Evolutionary conservation across 2,888 invertebrate species (phyloP).

Genomic region (Formica aserva): DNA sequence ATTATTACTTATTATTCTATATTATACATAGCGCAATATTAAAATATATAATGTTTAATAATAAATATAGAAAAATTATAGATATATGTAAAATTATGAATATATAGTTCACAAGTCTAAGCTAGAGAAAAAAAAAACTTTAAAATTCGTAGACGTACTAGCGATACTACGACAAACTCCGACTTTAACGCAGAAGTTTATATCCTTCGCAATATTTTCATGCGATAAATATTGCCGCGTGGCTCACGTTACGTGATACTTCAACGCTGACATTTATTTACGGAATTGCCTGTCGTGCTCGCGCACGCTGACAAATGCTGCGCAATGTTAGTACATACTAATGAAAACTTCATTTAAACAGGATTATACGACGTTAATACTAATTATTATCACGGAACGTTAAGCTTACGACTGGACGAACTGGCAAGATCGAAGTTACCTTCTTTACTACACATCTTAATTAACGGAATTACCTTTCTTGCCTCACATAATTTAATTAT

Average conservation of each 20-base stretch:
- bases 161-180: not conserved
- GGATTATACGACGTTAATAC: slow-evolving; percentile 44
- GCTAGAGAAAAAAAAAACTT: slow-evolving; percentile 15
- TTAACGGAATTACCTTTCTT: slow-evolving; percentile 14
- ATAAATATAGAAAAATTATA: not conserved
- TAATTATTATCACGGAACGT: slow-evolving; percentile 25
- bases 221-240: slow-evolving; percentile 54
- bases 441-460: slow-evolving; percentile 29
- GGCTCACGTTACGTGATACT: slow-evolving; percentile 44
- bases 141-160: not conserved
- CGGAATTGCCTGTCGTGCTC: slow-evolving; percentile 50
- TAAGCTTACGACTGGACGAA: slow-evolving; percentile 15
- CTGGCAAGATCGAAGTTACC: slow-evolving; percentile 14
- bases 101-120: not conserved
- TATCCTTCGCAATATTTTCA: slow-evolving; percentile 49
- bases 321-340: slow-evolving; percentile 43
- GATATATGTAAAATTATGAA: not conserved
- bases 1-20: too few relatives aligned
- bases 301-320: slow-evolving; percentile 37
- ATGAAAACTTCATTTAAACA: slow-evolving; percentile 51
- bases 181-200: slow-evolving; percentile 46
- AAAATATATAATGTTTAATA: not conserved
- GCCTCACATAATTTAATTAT: not conserved
- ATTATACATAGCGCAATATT: not conserved
- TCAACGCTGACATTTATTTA: slow-evolving; percentile 54